A percentile compares a stretch with the other conserved stretches of the same genome.
Conservation (phyloP, 2,113 vertebrate species). For the Typhlomys cinereus region DNA sequence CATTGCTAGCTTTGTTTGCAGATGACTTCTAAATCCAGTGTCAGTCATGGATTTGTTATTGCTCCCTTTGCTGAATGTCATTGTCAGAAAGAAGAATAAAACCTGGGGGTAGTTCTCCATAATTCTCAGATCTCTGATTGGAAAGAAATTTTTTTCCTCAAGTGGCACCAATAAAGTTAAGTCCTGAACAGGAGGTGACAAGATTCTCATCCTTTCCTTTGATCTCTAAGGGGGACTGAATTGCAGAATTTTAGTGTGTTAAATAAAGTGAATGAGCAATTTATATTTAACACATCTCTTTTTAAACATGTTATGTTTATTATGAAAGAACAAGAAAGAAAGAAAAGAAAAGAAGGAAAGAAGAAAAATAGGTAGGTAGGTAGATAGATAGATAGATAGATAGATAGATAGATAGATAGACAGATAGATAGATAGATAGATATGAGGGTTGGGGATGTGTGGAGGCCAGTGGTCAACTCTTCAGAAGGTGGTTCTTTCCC, state of each 20-base stretch:
- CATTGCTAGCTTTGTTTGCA: background rate
- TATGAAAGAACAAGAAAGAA: no score
- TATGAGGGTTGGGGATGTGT: no score
- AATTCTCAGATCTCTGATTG: background rate
- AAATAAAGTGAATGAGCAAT: background rate
- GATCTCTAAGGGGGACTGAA: background rate
- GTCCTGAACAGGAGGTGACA: background rate
- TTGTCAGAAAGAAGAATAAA: conserved; percentile 1
- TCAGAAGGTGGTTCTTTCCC: no score
- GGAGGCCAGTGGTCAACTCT: no score
- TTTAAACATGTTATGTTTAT: no score
- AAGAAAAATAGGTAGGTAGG: no score
- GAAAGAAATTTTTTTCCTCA: background rate
- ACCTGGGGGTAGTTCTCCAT: background rate
- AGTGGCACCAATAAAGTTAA: background rate
- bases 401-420: no score
- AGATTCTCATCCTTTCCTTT: background rate
- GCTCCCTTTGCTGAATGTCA: background rate
- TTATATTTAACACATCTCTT: background rate
- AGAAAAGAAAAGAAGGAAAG: no score
- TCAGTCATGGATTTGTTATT: background rate
- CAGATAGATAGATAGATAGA: no score
- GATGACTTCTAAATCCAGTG: background rate
- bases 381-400: no score
- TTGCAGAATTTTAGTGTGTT: background rate